Base-by-base conservation (phyloP, 2,888 invertebrate species). In the Tigriopus californicus region DNA sequence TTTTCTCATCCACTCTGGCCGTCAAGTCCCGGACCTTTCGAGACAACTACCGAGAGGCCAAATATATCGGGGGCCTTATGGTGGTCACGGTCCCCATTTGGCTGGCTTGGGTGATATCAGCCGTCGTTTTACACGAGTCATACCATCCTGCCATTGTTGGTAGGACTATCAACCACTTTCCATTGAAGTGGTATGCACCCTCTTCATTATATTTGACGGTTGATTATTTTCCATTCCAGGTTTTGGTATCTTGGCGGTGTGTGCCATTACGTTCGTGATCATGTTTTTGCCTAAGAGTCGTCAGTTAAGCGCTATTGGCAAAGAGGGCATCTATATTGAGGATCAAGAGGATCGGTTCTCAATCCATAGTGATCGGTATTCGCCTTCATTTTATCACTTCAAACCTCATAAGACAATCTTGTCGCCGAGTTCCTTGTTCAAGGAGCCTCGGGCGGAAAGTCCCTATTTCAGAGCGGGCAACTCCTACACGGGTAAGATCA, bases 261-360 rank as follows among this genome's bases (percentile, higher is more conserved):
- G 89, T 63, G 79, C 83, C 12, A 80, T 88, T 52, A 82, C 90
- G 58, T 88, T 92, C 72, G 79, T 89, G 66, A 81, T 90, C 61
- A 91, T 92, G 90, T 92, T 92, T 72, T 82, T 90, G 73, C 73
- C 91, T 41, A 91, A 74, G 62, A 90, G 91, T 41, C 77, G 91
- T 47, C 88, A 92, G 67, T 74, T 92, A 67, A 89, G 90, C 1
- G 90, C 90, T 53, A 80, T 91, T 76, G 91, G 91, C 53, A 84
- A 89, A 67, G 89, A 90, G 68, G 67, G 87, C 85, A 70, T 67
- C 44, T 64, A 63, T 48, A 57, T 61, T 1, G 66, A 66, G 41
- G 66, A 66, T 59, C 77, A 85, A 62, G 86, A 87, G 65, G 87
- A 87, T 66, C 80, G 83, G 60, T 86, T 85, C 71, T 84, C 86